Evolutionary conservation across 2,888 invertebrate genomes (phyloP).

Genomic region (Agriopis aurantiaria): DNA sequence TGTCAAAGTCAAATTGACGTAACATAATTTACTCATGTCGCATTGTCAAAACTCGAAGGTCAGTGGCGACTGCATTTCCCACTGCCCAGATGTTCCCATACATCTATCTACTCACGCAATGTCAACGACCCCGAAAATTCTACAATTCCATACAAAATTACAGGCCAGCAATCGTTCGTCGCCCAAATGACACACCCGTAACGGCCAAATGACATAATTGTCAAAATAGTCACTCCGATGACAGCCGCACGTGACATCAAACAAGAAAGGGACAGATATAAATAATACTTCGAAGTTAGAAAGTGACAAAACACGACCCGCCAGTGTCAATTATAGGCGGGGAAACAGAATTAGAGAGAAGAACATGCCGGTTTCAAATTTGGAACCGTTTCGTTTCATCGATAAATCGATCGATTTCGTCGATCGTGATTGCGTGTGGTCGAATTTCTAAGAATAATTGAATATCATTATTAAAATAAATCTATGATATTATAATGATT

Average conservation of each 20-base stretch:
- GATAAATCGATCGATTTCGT: constrained; percentile 84
- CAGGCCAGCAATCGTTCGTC: constrained; percentile 81
- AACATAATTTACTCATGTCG: neutral
- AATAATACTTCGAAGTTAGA: constrained; percentile 44
- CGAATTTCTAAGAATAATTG: constrained; percentile 82
- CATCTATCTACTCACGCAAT: constrained; percentile 63
- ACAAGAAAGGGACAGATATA: constrained; percentile 61
- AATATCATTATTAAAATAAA: constrained; percentile 79
- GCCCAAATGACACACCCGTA: constrained; percentile 84
- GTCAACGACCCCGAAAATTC: constrained; percentile 80
- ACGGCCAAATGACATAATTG: constrained; percentile 86
- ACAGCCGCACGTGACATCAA: constrained; percentile 82
- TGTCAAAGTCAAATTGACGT: too few species aligned
- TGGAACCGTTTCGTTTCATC: constrained; percentile 84
- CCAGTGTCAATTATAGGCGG: constrained; percentile 86
- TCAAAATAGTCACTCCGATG: constrained; percentile 84
- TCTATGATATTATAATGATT: constrained; percentile 79
- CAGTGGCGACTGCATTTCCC: constrained; percentile 50
- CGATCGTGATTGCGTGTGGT: constrained; percentile 81
- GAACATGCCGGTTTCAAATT: constrained; percentile 81
- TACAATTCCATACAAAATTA: constrained; percentile 82
- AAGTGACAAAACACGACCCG: constrained; percentile 71
- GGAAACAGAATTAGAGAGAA: constrained; percentile 84
- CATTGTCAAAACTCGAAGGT: constrained; percentile 22
- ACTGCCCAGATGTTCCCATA: constrained; percentile 80